Conservation (phyloP, 2,888 invertebrate genomes). For the Aphodius sticticus region DNA sequence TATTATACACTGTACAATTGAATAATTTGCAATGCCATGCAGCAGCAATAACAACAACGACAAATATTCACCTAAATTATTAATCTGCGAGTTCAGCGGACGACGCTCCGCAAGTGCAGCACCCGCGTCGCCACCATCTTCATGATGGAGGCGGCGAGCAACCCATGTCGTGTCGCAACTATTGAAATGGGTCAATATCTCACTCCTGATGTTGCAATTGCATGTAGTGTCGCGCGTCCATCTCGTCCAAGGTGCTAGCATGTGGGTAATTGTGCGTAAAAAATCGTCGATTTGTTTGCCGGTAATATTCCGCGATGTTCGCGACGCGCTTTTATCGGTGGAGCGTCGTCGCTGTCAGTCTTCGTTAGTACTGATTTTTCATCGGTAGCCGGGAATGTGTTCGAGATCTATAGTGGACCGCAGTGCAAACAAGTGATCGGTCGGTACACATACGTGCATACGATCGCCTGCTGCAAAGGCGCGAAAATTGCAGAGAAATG, state of each 20-base stretch:
- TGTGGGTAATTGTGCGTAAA: neutral
- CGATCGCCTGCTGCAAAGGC: neutral
- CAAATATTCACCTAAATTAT: neutral
- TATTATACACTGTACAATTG: too few species aligned
- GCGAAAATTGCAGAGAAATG: neutral
- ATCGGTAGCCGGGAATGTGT: neutral
- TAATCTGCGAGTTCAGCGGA: neutral
- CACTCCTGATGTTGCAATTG: neutral
- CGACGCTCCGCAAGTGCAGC: neutral
- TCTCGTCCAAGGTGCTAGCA: neutral
- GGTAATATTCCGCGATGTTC: neutral
- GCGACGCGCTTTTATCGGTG: neutral
- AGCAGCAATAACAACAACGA: neutral
- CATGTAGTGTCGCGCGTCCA: neutral
- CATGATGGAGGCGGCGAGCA: too few species aligned
- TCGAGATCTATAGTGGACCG: neutral
- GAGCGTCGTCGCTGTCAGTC: constrained; percentile 4
- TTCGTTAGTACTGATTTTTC: neutral
- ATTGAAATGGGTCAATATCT: neutral
- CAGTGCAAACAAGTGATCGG: neutral
- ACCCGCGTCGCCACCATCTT: neutral
- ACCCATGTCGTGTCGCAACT: neutral
- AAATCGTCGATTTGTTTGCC: neutral
- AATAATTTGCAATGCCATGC: neutral
- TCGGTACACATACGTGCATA: neutral